Evolutionary conservation across 2,113 vertebrate genomes (phyloP), one percentile per base, ranked within the genome.

Genomic region (Dromaius novaehollandiae): DNA sequence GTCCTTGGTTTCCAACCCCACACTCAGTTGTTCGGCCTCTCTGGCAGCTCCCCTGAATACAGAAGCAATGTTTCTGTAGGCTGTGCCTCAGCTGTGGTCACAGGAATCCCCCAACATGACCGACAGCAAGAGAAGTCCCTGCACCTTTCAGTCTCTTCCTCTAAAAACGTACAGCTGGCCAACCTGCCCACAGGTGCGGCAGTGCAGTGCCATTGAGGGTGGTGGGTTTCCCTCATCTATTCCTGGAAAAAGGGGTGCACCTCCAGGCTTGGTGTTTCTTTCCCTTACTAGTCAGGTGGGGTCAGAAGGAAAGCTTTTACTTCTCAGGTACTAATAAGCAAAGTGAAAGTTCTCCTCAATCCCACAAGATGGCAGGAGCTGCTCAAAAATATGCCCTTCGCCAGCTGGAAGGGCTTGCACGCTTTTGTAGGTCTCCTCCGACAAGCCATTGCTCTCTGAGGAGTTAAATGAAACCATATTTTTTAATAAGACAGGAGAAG

Each of bases 361-460:
- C 51, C 97, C 97, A 95, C 95, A 94, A 92, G 97, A 76, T 97
- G 97, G 97, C 97, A 95, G 73, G 34, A 96, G 83, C 86, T 11
- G 13, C 91, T 91, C 65, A 94, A 74, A 76, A 95, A 84, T 81
- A 58, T 15, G 15, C 9, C 32, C 22, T 38, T 3, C 0, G 32
- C 69, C 79, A 14, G 61, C 44, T 42, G 34, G 40, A 78, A 82
- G 19, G 9, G n/a, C 10, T 76, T 82, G n/a, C 22, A 56, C 18
- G 44, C 14, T 90, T 61, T 26, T 12, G 10, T 24, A 32, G 19
- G 22, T 68, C 16, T 38, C 6, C 11, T 73, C 25, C 50, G 11
- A 74, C 16, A 86, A 91, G 34, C 30, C 32, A 32, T 50, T 42
- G 87, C 34, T 74, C 48, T 48, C 14, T 13, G 71, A 75, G 24